Evolutionary conservation across 2,888 invertebrate genomes (phyloP).

Genomic region (Lasioglossum lativentre): DNA sequence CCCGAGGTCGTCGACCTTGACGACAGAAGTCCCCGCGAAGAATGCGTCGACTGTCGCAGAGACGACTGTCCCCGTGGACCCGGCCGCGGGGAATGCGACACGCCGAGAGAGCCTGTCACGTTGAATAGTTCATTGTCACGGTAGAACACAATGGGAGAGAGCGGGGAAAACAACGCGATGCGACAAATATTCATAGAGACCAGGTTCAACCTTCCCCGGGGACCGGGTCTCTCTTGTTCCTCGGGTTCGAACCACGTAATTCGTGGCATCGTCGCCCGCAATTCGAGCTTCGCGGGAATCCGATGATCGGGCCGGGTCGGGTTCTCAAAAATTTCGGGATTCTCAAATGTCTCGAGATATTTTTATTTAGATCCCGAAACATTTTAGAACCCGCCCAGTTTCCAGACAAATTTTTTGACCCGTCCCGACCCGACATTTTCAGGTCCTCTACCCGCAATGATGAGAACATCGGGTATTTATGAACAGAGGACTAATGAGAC

Average conservation of each 20-base stretch:
- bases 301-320: not conserved
- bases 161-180: conserved; percentile 50
- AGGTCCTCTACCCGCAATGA: not conserved
- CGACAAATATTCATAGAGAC: conserved; percentile 56
- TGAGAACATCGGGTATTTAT: conserved; percentile 38
- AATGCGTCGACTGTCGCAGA: conserved; percentile 23
- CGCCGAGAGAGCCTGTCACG: conserved; percentile 29
- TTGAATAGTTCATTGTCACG: conserved; percentile 54
- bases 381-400: not conserved
- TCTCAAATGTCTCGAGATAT: not conserved
- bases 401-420: not conserved
- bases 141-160: conserved; percentile 23
- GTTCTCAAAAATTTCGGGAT: not conserved
- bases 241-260: not conserved
- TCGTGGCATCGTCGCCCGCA: not conserved
- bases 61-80: conserved; percentile 34
- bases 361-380: not conserved
- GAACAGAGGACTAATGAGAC: conserved; percentile 31
- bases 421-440: not conserved
- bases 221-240: not conserved
- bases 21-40: conserved; percentile 22
- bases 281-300: not conserved
- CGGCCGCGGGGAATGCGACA: conserved; percentile 13
- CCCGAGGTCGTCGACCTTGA: conserved; percentile 38
- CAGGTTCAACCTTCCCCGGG: not conserved